These are phyloP conservation scores for Halocaridina rubra DNA, from an alignment of 2,888 invertebrate genomes.

Conservation along the genomic window DNA sequence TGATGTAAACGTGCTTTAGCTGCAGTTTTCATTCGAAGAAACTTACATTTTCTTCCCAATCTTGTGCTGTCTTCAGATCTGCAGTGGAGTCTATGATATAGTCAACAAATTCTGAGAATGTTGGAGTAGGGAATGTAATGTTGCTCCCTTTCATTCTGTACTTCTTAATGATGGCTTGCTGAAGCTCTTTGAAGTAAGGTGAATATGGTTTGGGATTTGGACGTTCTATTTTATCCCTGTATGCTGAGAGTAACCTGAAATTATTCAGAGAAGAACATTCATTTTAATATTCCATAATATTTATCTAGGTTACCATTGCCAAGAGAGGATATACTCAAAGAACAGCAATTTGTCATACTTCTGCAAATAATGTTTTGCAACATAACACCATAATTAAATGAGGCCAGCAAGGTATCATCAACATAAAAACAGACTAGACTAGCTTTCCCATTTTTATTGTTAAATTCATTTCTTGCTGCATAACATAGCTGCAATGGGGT, in stretches of 20 bases:
- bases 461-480: too few relatives aligned
- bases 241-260: conserved; percentile 29
- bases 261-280: too few relatives aligned
- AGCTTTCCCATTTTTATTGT: too few relatives aligned
- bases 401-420: too few relatives aligned
- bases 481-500: too few relatives aligned
- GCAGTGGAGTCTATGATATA: conserved; percentile 33
- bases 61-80: conserved; percentile 8
- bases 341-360: too few relatives aligned
- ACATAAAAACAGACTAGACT: too few relatives aligned
- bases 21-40: not conserved
- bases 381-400: too few relatives aligned
- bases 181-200: conserved; percentile 30
- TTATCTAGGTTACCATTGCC: too few relatives aligned
- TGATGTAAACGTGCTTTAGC: not conserved
- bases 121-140: not conserved
- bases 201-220: conserved; percentile 11
- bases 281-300: too few relatives aligned
- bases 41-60: not conserved
- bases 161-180: conserved; percentile 20
- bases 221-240: conserved; percentile 31
- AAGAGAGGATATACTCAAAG: too few relatives aligned
- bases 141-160: not conserved
- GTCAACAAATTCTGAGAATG: conserved; percentile 41
- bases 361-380: too few relatives aligned